Base-by-base conservation (phyloP, 2,888 invertebrate species). In the Campoplex capitator region DNA sequence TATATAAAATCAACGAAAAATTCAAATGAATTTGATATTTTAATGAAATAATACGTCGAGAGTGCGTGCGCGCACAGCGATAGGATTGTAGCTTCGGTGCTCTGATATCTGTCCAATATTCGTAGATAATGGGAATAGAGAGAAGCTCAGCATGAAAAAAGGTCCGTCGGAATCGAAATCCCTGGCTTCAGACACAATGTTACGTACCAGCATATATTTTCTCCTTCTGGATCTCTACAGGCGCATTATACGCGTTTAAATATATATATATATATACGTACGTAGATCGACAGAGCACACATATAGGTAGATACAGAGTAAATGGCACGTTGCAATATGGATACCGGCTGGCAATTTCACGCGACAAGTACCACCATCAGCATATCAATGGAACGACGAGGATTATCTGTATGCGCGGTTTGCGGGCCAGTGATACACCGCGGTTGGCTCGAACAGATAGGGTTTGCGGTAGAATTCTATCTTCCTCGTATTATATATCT, bases 291-390 rank as follows among this genome's bases (percentile, higher is more conserved):
- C 6, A 7, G 1, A 32, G 16, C 23, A 58, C 58, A 58, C 7
- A 51, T 48, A 62, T 54, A 54, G 28, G 11, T 32, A 32, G 9
- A 48, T 18, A 8, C n/a, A 45, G 13, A 23, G 32, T 65, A 48
- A 35, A 56, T 82, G 28, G 84, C 28, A 75, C 77, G 77, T 67
- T 75, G 93, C 92, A 93, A 91, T 92, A 91, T 91, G 90, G 88
- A 86, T 92, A 92, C 92, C 92, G 92, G 93, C 92, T 94, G 93
- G 93, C 94, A 94, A 94, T 94, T 94, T 94, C 94, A 94, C 93
- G 94, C 93, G 94, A 94, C 94, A 94, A 93, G 94, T 94, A 92
- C 93, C 91, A 90, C 88, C 92, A 94, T 94, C 94, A 94, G 94
- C 94, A 94, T 94, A 94, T 94, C 94, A 94, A 94, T 94, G 91